Percentiles rank a stretch among this genome's conserved stretches.
These are phyloP conservation scores for Pristionchus japonicus DNA, from an alignment of 2,888 invertebrate species.

Conservation along the genomic window DNA sequence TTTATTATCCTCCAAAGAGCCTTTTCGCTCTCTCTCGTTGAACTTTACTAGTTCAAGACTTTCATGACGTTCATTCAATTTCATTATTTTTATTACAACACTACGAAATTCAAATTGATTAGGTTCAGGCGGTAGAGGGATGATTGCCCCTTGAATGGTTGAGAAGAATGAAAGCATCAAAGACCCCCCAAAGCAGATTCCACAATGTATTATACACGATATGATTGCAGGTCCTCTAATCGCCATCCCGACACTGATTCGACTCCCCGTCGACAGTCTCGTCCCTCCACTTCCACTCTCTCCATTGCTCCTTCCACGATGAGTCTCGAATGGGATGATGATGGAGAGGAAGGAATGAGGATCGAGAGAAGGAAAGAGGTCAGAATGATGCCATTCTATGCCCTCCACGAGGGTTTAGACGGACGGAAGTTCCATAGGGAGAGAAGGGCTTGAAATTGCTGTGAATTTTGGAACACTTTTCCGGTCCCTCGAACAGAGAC, in stretches of 20 bases:
- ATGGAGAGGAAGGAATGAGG: slow-evolving; percentile 37
- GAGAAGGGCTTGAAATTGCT: background rate
- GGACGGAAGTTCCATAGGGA: background rate
- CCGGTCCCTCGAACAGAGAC: background rate
- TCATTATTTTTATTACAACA: background rate
- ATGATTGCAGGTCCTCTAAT: background rate
- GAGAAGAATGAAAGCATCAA: background rate
- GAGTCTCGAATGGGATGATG: slow-evolving; percentile 68
- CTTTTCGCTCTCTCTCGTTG: background rate
- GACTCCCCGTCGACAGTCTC: background rate
- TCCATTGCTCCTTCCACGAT: slow-evolving; percentile 57
- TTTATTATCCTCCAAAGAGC: background rate
- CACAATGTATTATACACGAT: background rate
- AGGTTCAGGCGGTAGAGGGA: background rate
- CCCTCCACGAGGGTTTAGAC: background rate
- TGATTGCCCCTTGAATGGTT: background rate
- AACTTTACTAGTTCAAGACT: background rate
- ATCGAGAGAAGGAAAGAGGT: background rate
- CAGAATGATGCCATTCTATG: background rate
- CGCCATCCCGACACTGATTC: background rate
- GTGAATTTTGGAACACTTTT: background rate
- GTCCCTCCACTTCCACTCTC: background rate
- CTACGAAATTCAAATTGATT: background rate
- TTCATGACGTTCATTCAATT: background rate
- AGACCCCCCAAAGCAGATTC: too few relatives aligned